A percentile compares a stretch with the other conserved stretches of the same genome.
These are phyloP conservation scores for Xylocopa sonorina DNA, from an alignment of 1,140 invertebrate genomes.

Conservation along the genomic window DNA sequence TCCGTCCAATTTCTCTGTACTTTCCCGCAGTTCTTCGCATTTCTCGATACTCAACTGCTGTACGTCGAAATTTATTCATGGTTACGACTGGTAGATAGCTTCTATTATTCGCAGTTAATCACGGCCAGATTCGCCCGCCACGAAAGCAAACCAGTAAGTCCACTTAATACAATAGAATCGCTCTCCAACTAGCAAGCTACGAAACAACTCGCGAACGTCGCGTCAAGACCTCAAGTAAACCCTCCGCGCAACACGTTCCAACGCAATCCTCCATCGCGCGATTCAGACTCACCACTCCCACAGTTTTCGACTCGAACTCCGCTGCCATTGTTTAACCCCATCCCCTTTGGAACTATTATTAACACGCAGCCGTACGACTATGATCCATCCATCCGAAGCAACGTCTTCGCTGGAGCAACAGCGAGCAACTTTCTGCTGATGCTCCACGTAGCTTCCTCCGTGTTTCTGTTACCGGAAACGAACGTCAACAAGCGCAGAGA, in stretches of 20 bases:
- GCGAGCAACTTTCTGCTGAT: too few relatives aligned
- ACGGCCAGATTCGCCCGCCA: too few relatives aligned
- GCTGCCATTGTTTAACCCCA: not conserved
- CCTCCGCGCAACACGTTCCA: not conserved
- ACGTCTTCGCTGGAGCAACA: too few relatives aligned
- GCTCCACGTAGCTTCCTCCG: too few relatives aligned
- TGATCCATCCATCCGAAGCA: too few relatives aligned
- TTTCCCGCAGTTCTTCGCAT: too few relatives aligned
- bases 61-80: too few relatives aligned
- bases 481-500: too few relatives aligned
- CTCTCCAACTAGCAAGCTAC: not conserved
- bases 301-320: constrained; percentile 1
- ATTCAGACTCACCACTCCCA: not conserved
- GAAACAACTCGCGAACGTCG: not conserved
- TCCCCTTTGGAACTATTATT: not conserved
- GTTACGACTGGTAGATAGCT: too few relatives aligned
- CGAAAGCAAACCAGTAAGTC: not conserved
- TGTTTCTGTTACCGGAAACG: too few relatives aligned
- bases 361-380: not conserved
- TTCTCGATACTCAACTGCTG: too few relatives aligned
- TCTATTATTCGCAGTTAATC: too few relatives aligned
- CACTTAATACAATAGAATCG: not conserved
- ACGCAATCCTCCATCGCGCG: constrained; percentile 10
- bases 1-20: not conserved
- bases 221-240: not conserved